A percentile compares a stretch with the other conserved stretches of the same genome.
Conservation (phyloP, 2,113 vertebrate species). For the Dicerorhinus sumatrensis region DNA sequence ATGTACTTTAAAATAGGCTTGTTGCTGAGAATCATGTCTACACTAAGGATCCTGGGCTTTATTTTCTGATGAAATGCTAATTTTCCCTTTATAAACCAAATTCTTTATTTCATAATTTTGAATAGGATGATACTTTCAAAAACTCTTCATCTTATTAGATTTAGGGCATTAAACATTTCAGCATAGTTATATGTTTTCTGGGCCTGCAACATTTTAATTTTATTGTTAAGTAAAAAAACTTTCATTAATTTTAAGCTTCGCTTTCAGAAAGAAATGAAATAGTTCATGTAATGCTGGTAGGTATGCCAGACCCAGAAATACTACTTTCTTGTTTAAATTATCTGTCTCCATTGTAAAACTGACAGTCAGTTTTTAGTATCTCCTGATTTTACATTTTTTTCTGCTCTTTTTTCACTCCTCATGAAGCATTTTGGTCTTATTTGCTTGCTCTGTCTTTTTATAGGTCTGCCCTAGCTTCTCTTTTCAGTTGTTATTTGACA, state of each 20-base stretch:
- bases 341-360: conserved; percentile 9
- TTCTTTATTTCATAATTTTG: conserved; percentile 56
- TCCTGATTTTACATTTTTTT: background rate
- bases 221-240: conserved; percentile 49
- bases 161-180: conserved; percentile 41
- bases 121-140: conserved; percentile 51
- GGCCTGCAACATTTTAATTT: conserved; percentile 22
- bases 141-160: conserved; percentile 2
- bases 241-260: conserved; percentile 49
- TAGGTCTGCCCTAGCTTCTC: background rate
- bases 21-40: conserved; percentile 53
- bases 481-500: conserved; percentile 10
- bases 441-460: background rate
- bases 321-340: conserved; percentile 27
- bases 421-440: background rate
- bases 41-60: background rate
- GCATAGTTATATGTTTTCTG: conserved; percentile 5
- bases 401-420: background rate
- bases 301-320: conserved; percentile 20
- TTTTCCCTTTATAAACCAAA: conserved; percentile 46
- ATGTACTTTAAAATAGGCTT: conserved; percentile 15
- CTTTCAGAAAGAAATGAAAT: conserved; percentile 42
- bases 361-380: conserved; percentile 5
- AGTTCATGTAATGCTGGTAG: background rate
- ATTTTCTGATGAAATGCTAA: conserved; percentile 64